phyloP scores from a whole-genome alignment of 35 echinoderm and acorn worm species.

The Amphiura filiformis region DNA sequence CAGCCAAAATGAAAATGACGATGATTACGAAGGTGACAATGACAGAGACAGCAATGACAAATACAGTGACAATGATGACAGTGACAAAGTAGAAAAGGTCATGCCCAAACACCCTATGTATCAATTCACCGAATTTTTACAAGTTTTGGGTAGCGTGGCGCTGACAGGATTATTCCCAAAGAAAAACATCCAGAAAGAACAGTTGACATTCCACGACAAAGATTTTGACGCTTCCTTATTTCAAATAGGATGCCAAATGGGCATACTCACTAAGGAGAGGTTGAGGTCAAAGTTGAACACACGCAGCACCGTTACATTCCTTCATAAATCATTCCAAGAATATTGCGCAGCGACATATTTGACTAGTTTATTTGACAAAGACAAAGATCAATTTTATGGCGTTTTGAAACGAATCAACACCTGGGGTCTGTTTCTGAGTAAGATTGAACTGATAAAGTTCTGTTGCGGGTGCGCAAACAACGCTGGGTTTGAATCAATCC shows the following conservation, averaged over 20 bases:
- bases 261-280: neutral
- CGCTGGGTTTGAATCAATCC: too few species aligned
- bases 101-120: too few species aligned
- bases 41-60: neutral
- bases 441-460: too few species aligned
- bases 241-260: neutral
- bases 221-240: neutral
- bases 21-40: too few species aligned
- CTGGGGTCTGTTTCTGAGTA: too few species aligned
- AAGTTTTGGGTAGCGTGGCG: neutral
- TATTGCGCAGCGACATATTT: neutral
- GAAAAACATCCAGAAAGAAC: neutral
- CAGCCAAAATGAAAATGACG: too few species aligned
- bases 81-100: too few species aligned
- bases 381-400: too few species aligned
- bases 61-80: too few species aligned
- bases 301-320: neutral
- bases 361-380: neutral
- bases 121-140: neutral
- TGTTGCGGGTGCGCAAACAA: too few species aligned
- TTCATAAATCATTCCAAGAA: constrained; percentile 25
- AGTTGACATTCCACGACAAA: neutral
- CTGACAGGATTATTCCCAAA: neutral
- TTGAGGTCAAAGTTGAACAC: neutral
- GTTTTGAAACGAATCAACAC: too few species aligned